Evolutionary conservation across 2,888 invertebrate species (phyloP), one percentile per base, ranked within the genome.

Genomic region (Pinctada fucata): DNA sequence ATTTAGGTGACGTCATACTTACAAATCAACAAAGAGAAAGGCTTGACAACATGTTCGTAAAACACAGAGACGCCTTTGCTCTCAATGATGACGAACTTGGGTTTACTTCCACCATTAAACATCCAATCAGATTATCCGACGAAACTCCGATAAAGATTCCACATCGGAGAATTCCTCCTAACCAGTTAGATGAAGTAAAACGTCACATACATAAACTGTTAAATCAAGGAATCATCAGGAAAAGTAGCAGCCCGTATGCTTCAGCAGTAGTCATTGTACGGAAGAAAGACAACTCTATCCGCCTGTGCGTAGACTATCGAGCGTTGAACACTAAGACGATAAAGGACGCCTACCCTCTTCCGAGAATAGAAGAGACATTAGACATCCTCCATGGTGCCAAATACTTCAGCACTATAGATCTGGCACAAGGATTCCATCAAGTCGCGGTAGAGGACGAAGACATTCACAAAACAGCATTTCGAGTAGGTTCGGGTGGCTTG

Each of bases 281-380:
- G 16, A 85, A 85, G 70, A 80, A 79, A 16, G 75, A 78, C 49
- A 73, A 70, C 2, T 58, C 52, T 13, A 50, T 84, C 5, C 66
- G 84, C 13, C 52, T 82, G 3, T 82, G 81, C 48, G 75, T 79
- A 2, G 85, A 86, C 50, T 85, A 76, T 45, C 68, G 84, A 31
- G 66, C 52, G 31, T 67, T 86, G 10, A 85, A 86, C 73, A 3
- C 51, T 1, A 72, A 78, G n/a, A 83, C 83, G 0, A 50, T 63
- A 0, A 77, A 80, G 47, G 82, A 83, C 73, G 72, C 82, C 3
- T 81, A 81, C 63, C 81, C 83, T 1, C 47, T 85, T 3, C 84
- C 83, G 0, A 50, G 81, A 3, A 76, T 84, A 8, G 79, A 80
- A 13, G 85, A 85, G 16, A 78, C 80, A 13, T 68, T 83, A 49